Evolutionary conservation across 2,888 invertebrate genomes (phyloP), one percentile per base, ranked within the genome.

Genomic region (Rutpela maculata): DNA sequence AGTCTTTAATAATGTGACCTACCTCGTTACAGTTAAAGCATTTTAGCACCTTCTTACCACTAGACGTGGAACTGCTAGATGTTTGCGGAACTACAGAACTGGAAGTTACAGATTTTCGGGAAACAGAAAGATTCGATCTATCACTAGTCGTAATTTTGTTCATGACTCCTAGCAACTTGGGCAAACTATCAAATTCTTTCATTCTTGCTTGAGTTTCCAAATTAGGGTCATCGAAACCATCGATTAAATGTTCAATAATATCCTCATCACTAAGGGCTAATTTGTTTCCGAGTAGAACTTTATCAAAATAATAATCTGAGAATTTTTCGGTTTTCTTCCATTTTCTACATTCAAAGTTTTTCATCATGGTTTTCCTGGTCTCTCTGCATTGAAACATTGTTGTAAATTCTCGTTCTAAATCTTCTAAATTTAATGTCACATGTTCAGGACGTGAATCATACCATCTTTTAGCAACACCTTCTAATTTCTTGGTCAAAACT

Each of bases 391-490:
- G 35, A 17, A 63, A 63, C 35, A 63, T 35, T 3, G 63, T 0
- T 1, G 35, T 35, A 35, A 63, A 17, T 35, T 63, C 9, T n/a
- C 3, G 6, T 10, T 63, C n/a, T 17, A 63, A 17, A 0, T 18
- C 63, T 15, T 63, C 63, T 9, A 63, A 35, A n/a, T 7, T 38
- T n/a, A 63, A n/a, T 1, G 35, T 1, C 7, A 63, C 63, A 35
- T 63, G 26, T 35, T 63, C 63, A 17, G 63, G 63, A 10, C 18
- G 31, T 11, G 63, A 63, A 17, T 63, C 35, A 35, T 35, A 63
- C 63, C 63, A 63, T n/a, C 35, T 35, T 17, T 15, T 10, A 0
- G 63, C 63, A n/a, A 6, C 17, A 17, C 63, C 63, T 10, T 11
- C 35, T 17, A 63, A 9, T 18, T 63, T 63, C n/a, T 38, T 63